Conservation (phyloP, 2,797 vertebrate genomes). For the Acanthiza pusilla region DNA sequence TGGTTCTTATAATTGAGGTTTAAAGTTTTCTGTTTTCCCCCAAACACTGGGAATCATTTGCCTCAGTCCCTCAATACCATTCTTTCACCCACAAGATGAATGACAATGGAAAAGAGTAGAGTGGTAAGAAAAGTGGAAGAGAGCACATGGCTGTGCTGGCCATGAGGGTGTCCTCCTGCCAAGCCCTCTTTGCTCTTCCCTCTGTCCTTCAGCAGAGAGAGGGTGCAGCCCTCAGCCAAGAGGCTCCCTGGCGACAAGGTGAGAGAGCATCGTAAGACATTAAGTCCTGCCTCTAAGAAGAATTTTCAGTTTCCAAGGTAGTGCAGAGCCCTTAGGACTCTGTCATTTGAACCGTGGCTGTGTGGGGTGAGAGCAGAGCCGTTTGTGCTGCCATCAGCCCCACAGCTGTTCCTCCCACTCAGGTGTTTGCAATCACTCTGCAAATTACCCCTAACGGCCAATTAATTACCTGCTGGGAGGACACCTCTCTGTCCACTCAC, state of each 20-base stretch:
- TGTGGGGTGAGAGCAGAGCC: background rate
- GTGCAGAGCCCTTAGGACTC: no score
- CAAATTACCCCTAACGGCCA: background rate
- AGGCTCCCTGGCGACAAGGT: background rate
- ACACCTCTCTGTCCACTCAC: background rate
- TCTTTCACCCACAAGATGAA: background rate
- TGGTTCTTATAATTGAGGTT: background rate
- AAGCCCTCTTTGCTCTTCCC: background rate
- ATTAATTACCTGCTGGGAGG: background rate
- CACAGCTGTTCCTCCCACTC: background rate
- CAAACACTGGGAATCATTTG: background rate
- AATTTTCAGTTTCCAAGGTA: background rate
- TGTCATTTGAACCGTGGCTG: background rate
- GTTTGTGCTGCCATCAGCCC: background rate
- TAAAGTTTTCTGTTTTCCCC: background rate
- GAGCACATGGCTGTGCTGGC: fast-evolving
- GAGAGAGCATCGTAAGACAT: background rate
- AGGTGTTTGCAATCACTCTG: background rate
- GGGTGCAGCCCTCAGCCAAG: background rate
- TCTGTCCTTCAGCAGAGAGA: background rate
- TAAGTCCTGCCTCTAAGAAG: background rate
- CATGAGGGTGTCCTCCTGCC: background rate
- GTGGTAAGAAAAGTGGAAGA: background rate
- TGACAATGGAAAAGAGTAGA: background rate
- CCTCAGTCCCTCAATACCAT: background rate